phyloP scores from a whole-genome alignment of 2,888 invertebrate genomes.

The Margaritifera margaritifera region DNA sequence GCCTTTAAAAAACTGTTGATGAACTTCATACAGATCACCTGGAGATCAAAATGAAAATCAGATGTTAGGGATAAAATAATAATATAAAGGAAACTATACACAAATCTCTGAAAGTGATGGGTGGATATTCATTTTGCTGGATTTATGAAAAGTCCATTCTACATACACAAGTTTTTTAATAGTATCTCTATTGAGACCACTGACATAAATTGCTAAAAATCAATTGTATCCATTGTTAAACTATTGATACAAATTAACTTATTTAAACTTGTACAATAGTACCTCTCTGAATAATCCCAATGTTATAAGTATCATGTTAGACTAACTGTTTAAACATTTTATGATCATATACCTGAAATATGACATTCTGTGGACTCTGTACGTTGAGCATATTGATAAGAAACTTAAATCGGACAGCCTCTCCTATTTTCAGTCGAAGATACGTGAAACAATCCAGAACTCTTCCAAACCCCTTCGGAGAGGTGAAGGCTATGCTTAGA shows the following conservation, averaged over 20 bases:
- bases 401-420: conserved; percentile 93
- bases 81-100: too few relatives aligned
- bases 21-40: conserved; percentile 86
- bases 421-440: conserved; percentile 88
- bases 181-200: too few relatives aligned
- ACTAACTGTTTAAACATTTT: too few relatives aligned
- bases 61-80: too few relatives aligned
- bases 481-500: conserved; percentile 85
- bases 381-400: conserved; percentile 91
- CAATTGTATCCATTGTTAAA: too few relatives aligned
- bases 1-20: conserved; percentile 88
- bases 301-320: too few relatives aligned
- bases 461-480: conserved; percentile 81
- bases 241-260: neutral
- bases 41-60: neutral
- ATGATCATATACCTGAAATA: conserved; percentile 52
- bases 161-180: too few relatives aligned
- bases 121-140: too few relatives aligned
- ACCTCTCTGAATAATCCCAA: too few relatives aligned
- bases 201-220: too few relatives aligned
- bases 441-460: conserved; percentile 94
- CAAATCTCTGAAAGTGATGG: too few relatives aligned
- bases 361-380: conserved; percentile 47
- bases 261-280: neutral
- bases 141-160: too few relatives aligned